These are phyloP conservation scores for Bathybates hornii DNA, from an alignment of 2,113 vertebrate genomes.

Conservation along the genomic window DNA sequence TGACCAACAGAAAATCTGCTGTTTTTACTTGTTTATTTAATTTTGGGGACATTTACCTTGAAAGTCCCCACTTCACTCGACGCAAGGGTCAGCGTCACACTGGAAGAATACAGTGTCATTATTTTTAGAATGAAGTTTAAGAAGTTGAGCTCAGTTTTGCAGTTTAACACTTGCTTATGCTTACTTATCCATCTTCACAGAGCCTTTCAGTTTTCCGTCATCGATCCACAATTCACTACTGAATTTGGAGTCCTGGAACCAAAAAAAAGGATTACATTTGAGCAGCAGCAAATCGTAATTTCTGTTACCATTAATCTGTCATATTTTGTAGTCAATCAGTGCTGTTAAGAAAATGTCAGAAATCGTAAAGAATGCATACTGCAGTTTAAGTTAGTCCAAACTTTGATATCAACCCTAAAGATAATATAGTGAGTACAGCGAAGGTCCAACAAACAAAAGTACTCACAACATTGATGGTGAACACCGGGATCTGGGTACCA, in stretches of 20 bases:
- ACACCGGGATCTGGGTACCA: conserved; percentile 24
- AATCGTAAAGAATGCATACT: not conserved
- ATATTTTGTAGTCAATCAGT: not conserved
- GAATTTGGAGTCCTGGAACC: conserved; percentile 22
- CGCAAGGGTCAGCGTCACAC: conserved; percentile 36
- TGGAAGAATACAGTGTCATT: not conserved
- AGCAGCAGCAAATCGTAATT: not conserved
- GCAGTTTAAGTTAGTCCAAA: not conserved
- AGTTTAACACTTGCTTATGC: not conserved
- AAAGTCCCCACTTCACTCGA: conserved; percentile 49
- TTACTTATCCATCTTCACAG: conserved; percentile 46
- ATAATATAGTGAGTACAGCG: not conserved
- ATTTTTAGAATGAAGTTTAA: not conserved
- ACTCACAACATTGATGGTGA: conserved; percentile 50
- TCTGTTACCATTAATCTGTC: not conserved
- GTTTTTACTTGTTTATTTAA: not conserved
- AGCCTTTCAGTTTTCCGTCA: conserved; percentile 25
- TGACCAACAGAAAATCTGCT: not conserved
- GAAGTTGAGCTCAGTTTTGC: not conserved
- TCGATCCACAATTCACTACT: conserved; percentile 1
- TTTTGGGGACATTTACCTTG: conserved; percentile 30
- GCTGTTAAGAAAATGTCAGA: not conserved
- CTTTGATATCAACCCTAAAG: not conserved
- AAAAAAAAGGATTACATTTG: not conserved
- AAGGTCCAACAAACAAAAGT: not conserved